Evolutionary conservation across 2,888 invertebrate species (phyloP).

Genomic region (Tineola bisselliella): DNA sequence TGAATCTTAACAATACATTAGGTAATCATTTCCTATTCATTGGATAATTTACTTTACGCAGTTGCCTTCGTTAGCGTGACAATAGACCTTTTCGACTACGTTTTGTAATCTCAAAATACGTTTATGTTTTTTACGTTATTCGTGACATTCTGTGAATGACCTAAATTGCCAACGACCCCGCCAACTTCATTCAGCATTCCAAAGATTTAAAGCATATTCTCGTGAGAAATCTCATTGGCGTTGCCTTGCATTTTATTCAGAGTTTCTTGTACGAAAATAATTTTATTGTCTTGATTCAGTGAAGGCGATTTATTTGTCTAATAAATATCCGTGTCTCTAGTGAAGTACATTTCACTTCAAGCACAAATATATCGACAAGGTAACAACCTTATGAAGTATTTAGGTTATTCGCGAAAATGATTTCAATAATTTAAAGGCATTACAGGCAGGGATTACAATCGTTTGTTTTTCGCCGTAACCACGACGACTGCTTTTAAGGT

Average conservation of each 20-base stretch:
- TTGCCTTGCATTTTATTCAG: background rate
- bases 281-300: background rate
- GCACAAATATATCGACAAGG: no score
- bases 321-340: no score
- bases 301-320: background rate
- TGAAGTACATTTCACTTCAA: no score
- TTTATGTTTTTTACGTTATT: background rate
- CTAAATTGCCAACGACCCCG: background rate
- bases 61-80: background rate
- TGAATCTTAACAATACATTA: background rate
- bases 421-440: no score
- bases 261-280: background rate
- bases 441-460: no score
- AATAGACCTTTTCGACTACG: background rate
- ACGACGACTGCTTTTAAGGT: no score
- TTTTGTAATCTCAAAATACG: no score
- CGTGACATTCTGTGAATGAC: background rate
- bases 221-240: background rate
- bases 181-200: conserved; percentile 3
- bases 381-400: no score
- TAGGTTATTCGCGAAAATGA: no score
- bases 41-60: background rate
- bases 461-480: no score
- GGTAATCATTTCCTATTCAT: background rate
- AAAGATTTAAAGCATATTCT: background rate